Evolutionary conservation across 1,140 invertebrate species (phyloP).

Genomic region (Teleopsis dalmanni): DNA sequence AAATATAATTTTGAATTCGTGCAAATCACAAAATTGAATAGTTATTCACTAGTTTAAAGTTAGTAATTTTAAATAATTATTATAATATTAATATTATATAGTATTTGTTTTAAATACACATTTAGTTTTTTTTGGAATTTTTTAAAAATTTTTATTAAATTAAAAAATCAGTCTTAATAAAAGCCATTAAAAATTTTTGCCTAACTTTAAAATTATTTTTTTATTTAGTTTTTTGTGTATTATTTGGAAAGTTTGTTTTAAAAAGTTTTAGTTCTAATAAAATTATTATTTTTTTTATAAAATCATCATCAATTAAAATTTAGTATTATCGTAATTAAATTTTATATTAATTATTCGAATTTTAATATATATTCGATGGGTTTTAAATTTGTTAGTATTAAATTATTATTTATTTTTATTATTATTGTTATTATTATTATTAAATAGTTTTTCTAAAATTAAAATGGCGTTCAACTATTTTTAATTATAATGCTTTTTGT

Average conservation of each 20-base stretch:
- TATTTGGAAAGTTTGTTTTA: background rate
- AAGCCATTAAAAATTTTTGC: slow-evolving; percentile 16
- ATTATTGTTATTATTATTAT: no score
- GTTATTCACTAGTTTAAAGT: no score
- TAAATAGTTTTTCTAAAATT: no score
- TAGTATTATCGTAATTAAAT: no score
- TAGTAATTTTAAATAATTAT: no score
- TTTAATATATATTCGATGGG: slow-evolving; percentile 5
- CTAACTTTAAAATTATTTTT: slow-evolving; percentile 5
- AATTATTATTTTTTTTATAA: background rate
- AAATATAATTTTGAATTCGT: no score
- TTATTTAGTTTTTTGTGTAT: background rate
- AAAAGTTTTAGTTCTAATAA: no score
- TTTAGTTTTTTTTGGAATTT: slow-evolving; percentile 1
- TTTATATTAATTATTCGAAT: no score
- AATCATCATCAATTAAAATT: slow-evolving; percentile 5
- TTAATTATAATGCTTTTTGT: no score
- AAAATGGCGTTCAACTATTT: no score
- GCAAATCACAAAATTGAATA: no score
- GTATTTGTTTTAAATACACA: background rate
- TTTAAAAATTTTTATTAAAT: slow-evolving; percentile 7
- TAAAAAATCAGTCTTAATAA: slow-evolving; percentile 22
- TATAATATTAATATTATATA: no score
- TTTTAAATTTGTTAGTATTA: slow-evolving; percentile 8
- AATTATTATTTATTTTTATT: background rate